Evolutionary conservation across 2,797 vertebrate species (phyloP), one percentile per base, ranked within the genome.

Genomic region (Holocentrus rufus): DNA sequence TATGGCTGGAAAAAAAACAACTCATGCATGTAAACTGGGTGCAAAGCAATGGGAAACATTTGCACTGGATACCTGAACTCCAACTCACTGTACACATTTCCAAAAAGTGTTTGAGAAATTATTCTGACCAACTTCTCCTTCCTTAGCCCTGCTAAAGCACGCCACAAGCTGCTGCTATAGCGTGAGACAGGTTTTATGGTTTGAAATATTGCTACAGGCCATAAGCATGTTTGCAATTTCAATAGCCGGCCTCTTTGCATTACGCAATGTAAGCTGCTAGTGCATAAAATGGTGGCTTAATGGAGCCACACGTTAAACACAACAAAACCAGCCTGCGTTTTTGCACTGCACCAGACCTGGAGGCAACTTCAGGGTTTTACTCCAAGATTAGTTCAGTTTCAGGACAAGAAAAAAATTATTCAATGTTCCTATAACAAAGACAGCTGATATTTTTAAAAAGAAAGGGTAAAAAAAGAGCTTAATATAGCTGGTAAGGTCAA

Each of bases 1-100:
- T 65, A 68, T 74, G 72, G 76, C 75, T 76, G 13, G 68, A 72
- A 55, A 68, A 56, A 80, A 87, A 31, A 31, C 30, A 31, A 31
- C 30, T 69, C 36, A 69, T 64, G 71, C 44, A 65, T 65, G 15
- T n/a, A 57, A 44, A 14, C 60, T 46, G 66, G 34, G 34, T 30
- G 60, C 66, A 64, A 63, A 36, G 56, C 11, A 23, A 9, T 70
- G 8, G 53, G 72, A 13, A 34, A 49, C 11, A 68, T 72, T 76
- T 68, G 22, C 42, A 53, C 7, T 54, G 1, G 18, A 31, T 31
- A 72, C 57, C 55, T 36, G 9, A 3, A 14, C 13, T 67, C 20
- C 4, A 75, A 60, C 58, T 39, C 20, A 67, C 39, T 13, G 9
- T 39, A 42, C 30, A n/a, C 3, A 34, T n/a, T 36, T 36, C 25